Base-by-base conservation (phyloP, 2,797 vertebrate genomes). In the Fringilla coelebs region DNA sequence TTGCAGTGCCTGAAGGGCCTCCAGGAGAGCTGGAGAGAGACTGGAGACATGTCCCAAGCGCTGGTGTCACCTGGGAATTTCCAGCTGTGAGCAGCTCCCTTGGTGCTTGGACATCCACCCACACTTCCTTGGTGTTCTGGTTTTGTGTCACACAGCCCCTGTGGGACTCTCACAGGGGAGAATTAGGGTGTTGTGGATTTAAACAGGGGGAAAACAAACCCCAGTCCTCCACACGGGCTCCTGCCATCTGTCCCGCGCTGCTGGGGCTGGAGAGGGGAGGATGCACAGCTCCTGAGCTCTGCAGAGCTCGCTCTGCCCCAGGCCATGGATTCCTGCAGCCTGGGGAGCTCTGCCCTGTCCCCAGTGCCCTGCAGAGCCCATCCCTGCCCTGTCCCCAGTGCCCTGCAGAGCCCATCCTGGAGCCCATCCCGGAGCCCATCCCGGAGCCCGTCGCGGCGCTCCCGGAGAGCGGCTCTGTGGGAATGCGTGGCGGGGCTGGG, bases 401-500 rank as follows among this genome's bases (percentile, higher is more conserved):
- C 14, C 41, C 41, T 17, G 8, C 7, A 3, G 43, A 43, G 43
- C 43, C 48, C 48, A 49, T 26, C 25, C n/a, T n/a, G 5, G 43
- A 10, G 19, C 43, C 20, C 45, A 46, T 46, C 45, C 45, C 21
- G 11, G 45, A 13, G 20, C 45, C 49, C 49, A 51, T 51, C 49
- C 49, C 49, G 17, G 49, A 19, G 49, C 49, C 49, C 26, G 17
- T 51, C 9, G 26, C 17, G 16, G 28, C 17, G 28, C 28, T 51
- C 28, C 49, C 49, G 10, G 17, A 11, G 13, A 49, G 9, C 15
- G 41, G 41, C 41, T 43, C 41, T 43, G 41, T 43, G 41, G 95
- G 95, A 93, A 88, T 22, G 68, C n/a, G 41, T 72, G 88, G 68
- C 76, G 57, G 62, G 90, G 88, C n/a, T 19, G 80, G 91, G 94